These are phyloP conservation scores for Hylomyscus alleni DNA, from an alignment of 2,797 vertebrate genomes.

Conservation along the genomic window DNA sequence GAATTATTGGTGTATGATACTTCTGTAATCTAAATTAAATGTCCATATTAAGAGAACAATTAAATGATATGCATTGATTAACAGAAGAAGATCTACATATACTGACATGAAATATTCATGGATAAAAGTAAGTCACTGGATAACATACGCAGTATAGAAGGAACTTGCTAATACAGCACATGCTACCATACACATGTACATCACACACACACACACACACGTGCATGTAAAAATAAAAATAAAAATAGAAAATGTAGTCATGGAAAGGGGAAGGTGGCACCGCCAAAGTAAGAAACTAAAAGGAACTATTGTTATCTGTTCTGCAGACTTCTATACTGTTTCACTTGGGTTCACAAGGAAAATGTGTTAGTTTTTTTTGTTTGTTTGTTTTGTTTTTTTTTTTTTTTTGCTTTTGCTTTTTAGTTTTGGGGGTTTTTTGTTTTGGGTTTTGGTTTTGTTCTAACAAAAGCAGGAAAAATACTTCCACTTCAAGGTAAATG, in stretches of 20 bases:
- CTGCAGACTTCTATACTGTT: neutral
- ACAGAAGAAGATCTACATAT: neutral
- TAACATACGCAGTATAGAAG: neutral
- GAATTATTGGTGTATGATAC: neutral
- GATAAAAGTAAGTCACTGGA: neutral
- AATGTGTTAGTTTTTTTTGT: neutral
- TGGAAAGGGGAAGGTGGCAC: neutral
- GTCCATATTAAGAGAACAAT: slow-evolving; percentile 8
- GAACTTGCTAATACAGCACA: neutral
- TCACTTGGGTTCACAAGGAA: slow-evolving; percentile 15
- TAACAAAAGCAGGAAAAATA: neutral
- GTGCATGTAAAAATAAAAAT: neutral
- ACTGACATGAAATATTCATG: neutral
- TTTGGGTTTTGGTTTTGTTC: neutral
- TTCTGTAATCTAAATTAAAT: slow-evolving; percentile 27
- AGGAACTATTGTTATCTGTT: slow-evolving; percentile 4
- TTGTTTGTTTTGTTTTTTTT: neutral
- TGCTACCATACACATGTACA: neutral
- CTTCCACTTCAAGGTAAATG: neutral
- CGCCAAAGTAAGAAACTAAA: neutral
- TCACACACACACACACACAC: no score
- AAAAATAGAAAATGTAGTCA: neutral
- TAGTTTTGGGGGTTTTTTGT: neutral
- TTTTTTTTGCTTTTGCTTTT: neutral
- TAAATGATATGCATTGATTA: neutral